Evolutionary conservation across 53 echinoderm and acorn worm species (phyloP).

Genomic region (Henricia sp.): DNA sequence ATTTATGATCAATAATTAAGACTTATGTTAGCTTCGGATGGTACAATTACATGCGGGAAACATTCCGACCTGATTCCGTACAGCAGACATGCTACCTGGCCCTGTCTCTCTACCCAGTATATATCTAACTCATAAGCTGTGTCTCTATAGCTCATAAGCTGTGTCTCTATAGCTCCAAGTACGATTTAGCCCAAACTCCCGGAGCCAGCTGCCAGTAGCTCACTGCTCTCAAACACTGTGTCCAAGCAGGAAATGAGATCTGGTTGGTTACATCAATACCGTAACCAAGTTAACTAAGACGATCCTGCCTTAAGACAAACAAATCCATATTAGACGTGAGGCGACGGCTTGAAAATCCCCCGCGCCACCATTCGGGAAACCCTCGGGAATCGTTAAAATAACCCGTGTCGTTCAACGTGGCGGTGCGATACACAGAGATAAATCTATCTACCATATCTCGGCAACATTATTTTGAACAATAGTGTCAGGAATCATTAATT

Average conservation of each 20-base stretch:
- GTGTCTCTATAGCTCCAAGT: too few species aligned
- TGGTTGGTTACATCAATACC: slow-evolving; percentile 54
- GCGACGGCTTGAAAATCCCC: slow-evolving; percentile 19
- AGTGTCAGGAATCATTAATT: neutral
- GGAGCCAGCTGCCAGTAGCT: too few species aligned
- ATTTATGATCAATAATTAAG: too few species aligned
- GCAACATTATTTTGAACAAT: neutral
- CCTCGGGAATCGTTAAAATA: slow-evolving; percentile 25
- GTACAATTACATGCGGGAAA: too few species aligned
- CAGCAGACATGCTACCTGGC: too few species aligned
- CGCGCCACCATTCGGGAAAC: slow-evolving; percentile 12
- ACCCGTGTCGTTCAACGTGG: neutral
- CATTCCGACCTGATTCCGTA: too few species aligned
- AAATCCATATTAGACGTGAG: slow-evolving; percentile 43
- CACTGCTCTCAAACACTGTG: too few species aligned
- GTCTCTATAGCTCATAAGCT: too few species aligned
- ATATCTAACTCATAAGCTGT: too few species aligned
- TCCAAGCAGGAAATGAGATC: slow-evolving; percentile 35
- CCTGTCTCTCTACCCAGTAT: too few species aligned
- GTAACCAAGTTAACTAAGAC: slow-evolving; percentile 42
- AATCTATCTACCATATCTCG: neutral
- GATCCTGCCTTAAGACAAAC: slow-evolving; percentile 23
- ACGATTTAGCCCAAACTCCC: too few species aligned
- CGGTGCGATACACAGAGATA: slow-evolving; percentile 8
- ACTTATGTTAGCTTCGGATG: too few species aligned